Percentiles rank a stretch among this genome's conserved stretches.
phyloP scores from a whole-genome alignment of 35 echinoderm and acorn worm species.

The Patiria miniata region DNA sequence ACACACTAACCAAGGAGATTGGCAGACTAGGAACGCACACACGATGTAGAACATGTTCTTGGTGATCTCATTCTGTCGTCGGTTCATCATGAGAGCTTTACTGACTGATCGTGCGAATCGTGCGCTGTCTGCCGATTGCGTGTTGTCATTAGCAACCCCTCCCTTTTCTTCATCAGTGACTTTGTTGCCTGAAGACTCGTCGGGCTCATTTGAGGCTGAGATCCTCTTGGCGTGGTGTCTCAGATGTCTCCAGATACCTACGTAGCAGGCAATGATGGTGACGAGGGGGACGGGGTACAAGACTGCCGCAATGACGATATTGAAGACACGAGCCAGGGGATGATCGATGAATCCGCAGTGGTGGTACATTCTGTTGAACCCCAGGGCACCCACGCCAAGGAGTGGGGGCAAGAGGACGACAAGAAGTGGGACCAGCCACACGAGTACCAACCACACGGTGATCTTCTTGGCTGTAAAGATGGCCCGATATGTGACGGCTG shows the following conservation, averaged over 20 bases:
- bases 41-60: no score
- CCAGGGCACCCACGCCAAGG: background rate
- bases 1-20: slow-evolving; percentile 41
- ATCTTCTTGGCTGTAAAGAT: background rate
- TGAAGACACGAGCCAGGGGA: background rate
- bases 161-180: background rate
- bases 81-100: slow-evolving; percentile 49
- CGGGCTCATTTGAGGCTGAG: background rate
- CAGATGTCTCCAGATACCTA: slow-evolving; percentile 27
- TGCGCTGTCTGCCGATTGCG: background rate
- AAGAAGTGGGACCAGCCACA: background rate
- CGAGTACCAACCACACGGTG: background rate
- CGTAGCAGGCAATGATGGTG: slow-evolving; percentile 44
- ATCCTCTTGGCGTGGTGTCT: background rate
- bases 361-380: background rate
- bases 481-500: background rate
- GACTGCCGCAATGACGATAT: slow-evolving; percentile 14
- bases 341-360: background rate
- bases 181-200: background rate
- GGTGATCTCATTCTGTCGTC: slow-evolving; percentile 46
- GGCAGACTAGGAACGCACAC: slow-evolving; percentile 51
- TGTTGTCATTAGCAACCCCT: background rate
- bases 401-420: background rate
- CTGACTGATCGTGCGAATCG: slow-evolving; percentile 26
- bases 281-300: slow-evolving; percentile 52